Evolutionary conservation across 2,888 invertebrate genomes (phyloP), one percentile per base, ranked within the genome.

Genomic region (Trichogramma dendrolimi): DNA sequence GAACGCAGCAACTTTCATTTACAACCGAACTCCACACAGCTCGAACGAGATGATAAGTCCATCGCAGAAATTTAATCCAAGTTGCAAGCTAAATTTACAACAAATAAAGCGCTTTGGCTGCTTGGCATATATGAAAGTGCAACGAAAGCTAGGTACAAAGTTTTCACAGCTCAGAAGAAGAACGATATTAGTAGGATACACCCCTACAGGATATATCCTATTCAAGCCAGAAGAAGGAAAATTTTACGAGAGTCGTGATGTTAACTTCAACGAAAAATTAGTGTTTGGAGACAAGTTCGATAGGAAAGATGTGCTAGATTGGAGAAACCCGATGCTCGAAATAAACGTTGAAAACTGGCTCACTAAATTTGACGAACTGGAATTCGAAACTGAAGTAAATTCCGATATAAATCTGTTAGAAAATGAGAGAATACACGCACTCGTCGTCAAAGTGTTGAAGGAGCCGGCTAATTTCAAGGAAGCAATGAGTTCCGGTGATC

Each of bases 221-320:
- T 14, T 14, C 14, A 14, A 14, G 14, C 14, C 14, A 14, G 14
- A 14, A 14, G 14, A 14, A 14, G 14, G 14, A 2, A 14, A 14
- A 14, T 14, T 14, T 2, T 14, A 14, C 14, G 14, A 14, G 14
- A 14, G 14, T 14, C 14, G 14, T 8, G 68, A 67, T 10, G 67
- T 68, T 5, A 61, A 68, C 51, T 69, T 69, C 47, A 62, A 65
- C 46, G 67, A 70, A 60, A 70, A 67, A 63, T 40, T 69, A 27
- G 65, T 66, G 38, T 71, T 67, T 55, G 67, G 67, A 48, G 64
- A 70, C 42, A 58, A 62, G 7, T 67, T 65, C 63, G 49, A 44
- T 39, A 50, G n/a, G 46, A 53, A 41, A 4, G 10, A 10, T 2
- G 11, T 14, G 14, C 14, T 14, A 14, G 0, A 53, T 10, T 10